Evolutionary conservation across 2,113 vertebrate genomes (phyloP).

Genomic region (Sardina pilchardus): DNA sequence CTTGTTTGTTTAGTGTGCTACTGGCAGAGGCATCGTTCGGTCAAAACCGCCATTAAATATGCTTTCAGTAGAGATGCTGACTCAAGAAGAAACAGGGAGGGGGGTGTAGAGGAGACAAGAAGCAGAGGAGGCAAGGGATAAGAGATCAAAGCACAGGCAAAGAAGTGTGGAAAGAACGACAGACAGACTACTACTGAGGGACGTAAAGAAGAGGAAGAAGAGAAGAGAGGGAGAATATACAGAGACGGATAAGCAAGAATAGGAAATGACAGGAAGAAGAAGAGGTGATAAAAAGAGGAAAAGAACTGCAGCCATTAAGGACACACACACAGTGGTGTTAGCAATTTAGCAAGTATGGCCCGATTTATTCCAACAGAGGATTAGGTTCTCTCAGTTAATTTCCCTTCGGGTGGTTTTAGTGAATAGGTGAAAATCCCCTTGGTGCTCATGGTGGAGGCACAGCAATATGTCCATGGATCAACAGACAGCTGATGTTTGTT

Average conservation of each 20-base stretch:
- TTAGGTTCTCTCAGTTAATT: conserved; percentile 53
- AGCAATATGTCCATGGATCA: not conserved
- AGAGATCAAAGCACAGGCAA: not conserved
- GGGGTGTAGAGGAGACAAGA: not conserved
- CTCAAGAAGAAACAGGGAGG: not conserved
- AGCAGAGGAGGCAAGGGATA: not conserved
- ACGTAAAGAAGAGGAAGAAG: not conserved
- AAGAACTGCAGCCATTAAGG: too few relatives aligned
- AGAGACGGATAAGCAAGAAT: not conserved
- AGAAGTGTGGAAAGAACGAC: not conserved
- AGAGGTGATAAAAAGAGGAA: not conserved
- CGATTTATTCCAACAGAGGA: conserved; percentile 46
- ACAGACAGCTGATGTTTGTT: not conserved
- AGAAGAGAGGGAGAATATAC: not conserved
- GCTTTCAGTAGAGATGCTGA: not conserved
- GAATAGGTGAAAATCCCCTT: conserved; percentile 34
- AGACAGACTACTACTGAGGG: not conserved
- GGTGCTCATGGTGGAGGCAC: not conserved
- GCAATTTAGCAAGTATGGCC: not conserved
- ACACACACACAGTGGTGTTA: not conserved
- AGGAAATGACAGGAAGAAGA: not conserved
- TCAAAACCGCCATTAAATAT: not conserved
- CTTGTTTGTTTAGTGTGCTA: not conserved
- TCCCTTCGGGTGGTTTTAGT: conserved; percentile 1
- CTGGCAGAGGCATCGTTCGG: not conserved